Conservation (phyloP, 2,113 vertebrate genomes). For the Scomber scombrus region DNA sequence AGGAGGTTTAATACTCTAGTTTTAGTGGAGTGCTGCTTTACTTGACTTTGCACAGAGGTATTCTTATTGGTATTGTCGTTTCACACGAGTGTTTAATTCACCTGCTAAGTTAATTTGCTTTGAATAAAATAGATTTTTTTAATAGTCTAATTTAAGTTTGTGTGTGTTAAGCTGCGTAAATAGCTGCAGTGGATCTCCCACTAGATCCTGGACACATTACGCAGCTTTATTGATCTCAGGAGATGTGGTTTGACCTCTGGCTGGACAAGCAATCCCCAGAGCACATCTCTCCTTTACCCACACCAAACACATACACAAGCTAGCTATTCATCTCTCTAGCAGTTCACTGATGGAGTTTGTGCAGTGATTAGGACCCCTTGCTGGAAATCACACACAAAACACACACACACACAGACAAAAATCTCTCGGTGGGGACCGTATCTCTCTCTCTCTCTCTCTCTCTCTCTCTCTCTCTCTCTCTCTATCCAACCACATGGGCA, state of each 20-base stretch:
- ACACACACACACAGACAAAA: background rate
- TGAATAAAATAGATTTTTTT: background rate
- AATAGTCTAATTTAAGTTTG: conserved; percentile 7
- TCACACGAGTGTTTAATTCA: conserved; percentile 20
- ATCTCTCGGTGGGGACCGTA: conserved; percentile 1
- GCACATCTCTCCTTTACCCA: conserved; percentile 22
- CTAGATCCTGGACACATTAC: conserved; percentile 57
- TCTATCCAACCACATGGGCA: conserved; percentile 48
- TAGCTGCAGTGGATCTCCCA: conserved; percentile 48
- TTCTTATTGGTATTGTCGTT: background rate
- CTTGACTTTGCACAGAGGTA: too few species aligned
- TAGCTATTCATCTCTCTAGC: conserved; percentile 38
- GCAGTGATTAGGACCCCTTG: conserved; percentile 51
- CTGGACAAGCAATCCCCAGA: conserved; percentile 48
- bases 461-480: conserved; percentile 25
- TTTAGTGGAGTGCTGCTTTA: background rate
- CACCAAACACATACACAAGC: conserved; percentile 54
- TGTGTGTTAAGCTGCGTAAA: conserved; percentile 45
- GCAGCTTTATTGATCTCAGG: conserved; percentile 73
- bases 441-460: conserved; percentile 28
- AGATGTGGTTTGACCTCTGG: conserved; percentile 73
- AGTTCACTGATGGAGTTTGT: conserved; percentile 39
- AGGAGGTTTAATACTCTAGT: background rate
- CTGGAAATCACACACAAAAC: conserved; percentile 25
- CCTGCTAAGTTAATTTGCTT: conserved; percentile 7